Percentiles rank a stretch among this genome's conserved stretches.
phyloP scores from a whole-genome alignment of 2,113 vertebrate genomes.

The Tichodroma muraria region DNA sequence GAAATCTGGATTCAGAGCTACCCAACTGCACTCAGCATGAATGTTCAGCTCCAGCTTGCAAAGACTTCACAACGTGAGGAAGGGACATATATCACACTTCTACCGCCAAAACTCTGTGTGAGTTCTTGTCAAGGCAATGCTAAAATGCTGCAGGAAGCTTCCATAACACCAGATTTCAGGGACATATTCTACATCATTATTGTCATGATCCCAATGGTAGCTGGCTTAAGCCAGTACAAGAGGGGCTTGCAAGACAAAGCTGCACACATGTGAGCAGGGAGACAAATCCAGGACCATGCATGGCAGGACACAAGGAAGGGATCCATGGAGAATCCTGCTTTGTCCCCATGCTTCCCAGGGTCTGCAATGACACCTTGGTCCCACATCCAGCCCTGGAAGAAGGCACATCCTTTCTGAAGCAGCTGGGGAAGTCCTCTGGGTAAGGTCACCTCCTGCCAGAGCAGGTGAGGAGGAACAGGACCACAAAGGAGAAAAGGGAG shows the following conservation, averaged over 20 bases:
- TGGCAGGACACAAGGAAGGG: no score
- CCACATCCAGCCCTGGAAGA: constrained; percentile 49
- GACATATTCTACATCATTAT: neutral
- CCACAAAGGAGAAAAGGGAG: neutral
- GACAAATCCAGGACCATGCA: neutral
- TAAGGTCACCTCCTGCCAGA: constrained; percentile 10
- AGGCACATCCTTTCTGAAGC: constrained; percentile 79
- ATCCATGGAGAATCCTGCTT: constrained; percentile 12
- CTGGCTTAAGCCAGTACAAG: neutral
- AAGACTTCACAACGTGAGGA: neutral
- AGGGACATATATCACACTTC: constrained; percentile 63
- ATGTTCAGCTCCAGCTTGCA: neutral
- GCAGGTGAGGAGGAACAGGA: neutral
- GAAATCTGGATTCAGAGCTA: neutral
- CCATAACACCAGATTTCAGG: neutral
- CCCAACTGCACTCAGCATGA: neutral
- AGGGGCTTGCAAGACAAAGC: neutral
- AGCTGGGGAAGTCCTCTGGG: constrained; percentile 36
- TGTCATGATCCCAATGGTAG: rapidly evolving
- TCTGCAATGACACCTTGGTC: constrained; percentile 81
- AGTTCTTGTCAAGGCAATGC: constrained; percentile 69
- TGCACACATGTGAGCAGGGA: neutral
- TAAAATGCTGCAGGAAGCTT: constrained; percentile 12
- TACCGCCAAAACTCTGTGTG: constrained; percentile 57
- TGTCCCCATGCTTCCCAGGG: constrained; percentile 71